Base-by-base conservation (phyloP, 1,140 invertebrate species). In the Caenorhabditis brenneri region DNA sequence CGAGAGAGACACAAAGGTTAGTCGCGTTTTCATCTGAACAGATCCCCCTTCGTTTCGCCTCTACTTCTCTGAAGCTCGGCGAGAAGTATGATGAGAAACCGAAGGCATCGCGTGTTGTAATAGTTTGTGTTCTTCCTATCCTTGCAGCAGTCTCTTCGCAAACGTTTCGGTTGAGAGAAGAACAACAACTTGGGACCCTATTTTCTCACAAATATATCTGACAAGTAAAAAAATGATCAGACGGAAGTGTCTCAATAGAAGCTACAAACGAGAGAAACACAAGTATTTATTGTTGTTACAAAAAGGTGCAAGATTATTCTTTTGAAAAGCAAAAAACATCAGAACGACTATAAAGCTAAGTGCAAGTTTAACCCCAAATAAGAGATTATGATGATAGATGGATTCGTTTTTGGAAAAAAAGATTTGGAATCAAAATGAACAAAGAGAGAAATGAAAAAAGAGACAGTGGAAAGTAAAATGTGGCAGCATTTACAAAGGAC, bases 21-120 rank as follows among this genome's bases (percentile, higher is more conserved):
- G 58, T 65, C 58, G 58, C 58, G 58, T 65, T 65, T 65, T 65
- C 58, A 65, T 65, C 58, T 65, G 58, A 65, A 65, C 58, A 65
- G 24, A 65, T 65, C 58, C 31, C 58, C 15, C 48, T 19, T 19
- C 53, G 22, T 27, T 10, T 9, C 19, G 15, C 53, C 15, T 12
- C 58, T 65, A 46, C 65, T 46, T 2, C 36, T 42, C 65, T 42
- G 65, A 74, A 46, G 65, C 16, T 42, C 36, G 58, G 16, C 33
- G 65, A 46, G 65, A 24, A 46, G 36, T 74, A 42, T 74, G 36
- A 27, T 15, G 53, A 42, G 53, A 31, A 65, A 65, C 9, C 36
- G 65, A 74, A 42, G 65, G 65, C 65, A 31, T 24, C 9, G 36
- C 16, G 12, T 31, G 65, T 74, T 74, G 65, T 74, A 74, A 74